phyloP scores from a whole-genome alignment of 2,888 invertebrate genomes.

The Sicus ferrugineus region DNA sequence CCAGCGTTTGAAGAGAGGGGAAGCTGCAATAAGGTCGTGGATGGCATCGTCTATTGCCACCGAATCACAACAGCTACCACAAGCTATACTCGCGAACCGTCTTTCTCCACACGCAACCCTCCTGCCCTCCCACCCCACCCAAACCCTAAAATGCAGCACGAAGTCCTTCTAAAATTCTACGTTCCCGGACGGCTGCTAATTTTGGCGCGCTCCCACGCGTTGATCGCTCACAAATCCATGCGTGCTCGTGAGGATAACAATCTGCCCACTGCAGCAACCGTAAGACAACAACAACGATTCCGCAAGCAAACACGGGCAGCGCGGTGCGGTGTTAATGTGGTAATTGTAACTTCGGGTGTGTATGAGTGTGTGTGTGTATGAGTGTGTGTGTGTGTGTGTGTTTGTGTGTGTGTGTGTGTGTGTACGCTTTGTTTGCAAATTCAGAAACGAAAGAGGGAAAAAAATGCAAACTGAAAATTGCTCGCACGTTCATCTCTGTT shows the following conservation, averaged over 20 bases:
- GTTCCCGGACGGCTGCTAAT: slow-evolving; percentile 6
- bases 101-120: not conserved
- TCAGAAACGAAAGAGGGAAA: not conserved
- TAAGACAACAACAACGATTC: not conserved
- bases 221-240: slow-evolving; percentile 16
- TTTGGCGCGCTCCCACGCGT: slow-evolving; percentile 13
- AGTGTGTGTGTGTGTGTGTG: not conserved
- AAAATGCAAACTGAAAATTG: not conserved
- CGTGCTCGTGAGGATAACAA: slow-evolving; percentile 15
- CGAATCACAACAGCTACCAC: not conserved
- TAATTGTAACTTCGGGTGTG: slow-evolving; percentile 5
- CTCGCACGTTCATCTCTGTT: not conserved
- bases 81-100: not conserved
- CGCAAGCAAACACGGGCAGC: not conserved
- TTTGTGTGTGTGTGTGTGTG: not conserved
- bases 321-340: slow-evolving; percentile 16
- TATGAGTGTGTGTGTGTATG: not conserved
- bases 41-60: not conserved
- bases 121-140: not conserved
- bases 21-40: not conserved
- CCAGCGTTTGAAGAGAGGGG: slow-evolving; percentile 7
- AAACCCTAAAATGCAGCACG: not conserved
- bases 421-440: not conserved
- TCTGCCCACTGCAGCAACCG: slow-evolving; percentile 9
- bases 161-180: not conserved